phyloP scores from a whole-genome alignment of 2,797 vertebrate genomes.

The Emydoidea blandingii region DNA sequence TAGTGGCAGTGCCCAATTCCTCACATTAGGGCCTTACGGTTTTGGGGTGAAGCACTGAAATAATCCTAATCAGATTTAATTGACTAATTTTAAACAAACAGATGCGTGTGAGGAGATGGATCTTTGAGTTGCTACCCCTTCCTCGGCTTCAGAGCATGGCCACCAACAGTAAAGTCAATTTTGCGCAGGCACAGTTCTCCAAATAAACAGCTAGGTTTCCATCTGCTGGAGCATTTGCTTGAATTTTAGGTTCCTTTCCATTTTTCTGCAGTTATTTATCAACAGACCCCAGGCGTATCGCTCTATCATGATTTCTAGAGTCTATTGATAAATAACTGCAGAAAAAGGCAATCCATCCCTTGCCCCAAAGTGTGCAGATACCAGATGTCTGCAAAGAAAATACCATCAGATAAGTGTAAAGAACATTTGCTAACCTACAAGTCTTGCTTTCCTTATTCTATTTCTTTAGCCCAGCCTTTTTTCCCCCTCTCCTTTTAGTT shows the following conservation, averaged over 20 bases:
- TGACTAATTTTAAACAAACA: neutral
- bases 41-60: neutral
- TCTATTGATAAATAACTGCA: neutral
- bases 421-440: neutral
- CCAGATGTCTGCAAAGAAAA: too few species aligned
- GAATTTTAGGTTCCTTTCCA: neutral
- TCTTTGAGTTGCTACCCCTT: neutral
- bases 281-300: too few species aligned
- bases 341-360: neutral
- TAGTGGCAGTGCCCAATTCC: neutral
- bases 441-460: neutral
- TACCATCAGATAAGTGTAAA: too few species aligned
- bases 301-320: neutral
- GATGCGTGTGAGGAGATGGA: too few species aligned
- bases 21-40: neutral
- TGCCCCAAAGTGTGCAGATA: neutral
- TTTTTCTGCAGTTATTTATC: neutral
- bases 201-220: neutral
- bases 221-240: neutral
- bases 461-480: too few species aligned
- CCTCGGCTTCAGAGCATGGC: neutral
- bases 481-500: neutral
- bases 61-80: neutral
- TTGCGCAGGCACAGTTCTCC: neutral
- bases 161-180: neutral